Conservation (phyloP, 2,797 vertebrate species). For the Falco novaeseelandiae region DNA sequence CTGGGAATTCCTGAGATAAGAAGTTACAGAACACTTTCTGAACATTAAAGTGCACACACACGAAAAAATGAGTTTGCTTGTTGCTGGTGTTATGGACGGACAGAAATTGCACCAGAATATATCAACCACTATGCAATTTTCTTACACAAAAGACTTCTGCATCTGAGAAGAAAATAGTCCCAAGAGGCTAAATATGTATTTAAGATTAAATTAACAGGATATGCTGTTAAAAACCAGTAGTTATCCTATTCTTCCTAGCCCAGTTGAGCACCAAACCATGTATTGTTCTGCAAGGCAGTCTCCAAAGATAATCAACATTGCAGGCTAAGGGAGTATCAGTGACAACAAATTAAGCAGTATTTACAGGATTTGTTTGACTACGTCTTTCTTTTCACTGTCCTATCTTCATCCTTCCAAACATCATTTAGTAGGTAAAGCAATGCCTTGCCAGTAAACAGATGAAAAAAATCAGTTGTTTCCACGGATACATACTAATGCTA, state of each 20-base stretch:
- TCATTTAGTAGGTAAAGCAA: background rate
- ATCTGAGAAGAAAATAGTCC: background rate
- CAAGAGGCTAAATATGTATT: background rate
- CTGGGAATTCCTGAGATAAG: background rate
- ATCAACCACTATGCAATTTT: background rate
- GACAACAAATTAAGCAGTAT: background rate
- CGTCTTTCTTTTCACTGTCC: background rate
- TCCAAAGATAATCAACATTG: no score
- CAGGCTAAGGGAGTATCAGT: no score
- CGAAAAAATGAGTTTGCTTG: background rate
- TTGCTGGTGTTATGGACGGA: background rate
- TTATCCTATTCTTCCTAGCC: background rate
- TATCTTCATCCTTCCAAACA: background rate
- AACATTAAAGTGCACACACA: background rate
- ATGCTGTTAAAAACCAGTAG: background rate
- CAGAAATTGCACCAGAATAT: background rate
- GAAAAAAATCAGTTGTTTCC: background rate
- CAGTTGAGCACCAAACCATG: background rate
- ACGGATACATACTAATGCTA: background rate
- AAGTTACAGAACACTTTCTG: background rate
- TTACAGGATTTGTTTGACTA: background rate
- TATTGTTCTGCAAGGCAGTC: background rate
- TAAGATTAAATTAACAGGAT: background rate
- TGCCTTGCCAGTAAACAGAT: background rate
- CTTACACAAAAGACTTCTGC: background rate